Evolutionary conservation across 2,888 invertebrate genomes (phyloP), one percentile per base, ranked within the genome.

Genomic region (Encarsia formosa): DNA sequence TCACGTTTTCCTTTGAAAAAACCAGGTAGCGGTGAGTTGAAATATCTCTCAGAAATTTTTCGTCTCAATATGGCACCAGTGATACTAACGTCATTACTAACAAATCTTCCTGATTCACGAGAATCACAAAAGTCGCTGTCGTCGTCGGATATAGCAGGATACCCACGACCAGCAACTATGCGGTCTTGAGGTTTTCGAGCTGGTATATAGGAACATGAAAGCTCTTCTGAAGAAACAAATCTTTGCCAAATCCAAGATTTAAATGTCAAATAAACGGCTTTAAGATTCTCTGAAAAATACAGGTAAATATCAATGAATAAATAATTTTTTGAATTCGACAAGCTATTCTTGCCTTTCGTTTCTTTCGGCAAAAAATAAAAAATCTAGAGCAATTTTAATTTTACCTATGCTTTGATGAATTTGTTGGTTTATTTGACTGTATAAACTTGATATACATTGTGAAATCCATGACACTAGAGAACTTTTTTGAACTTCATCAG

Each of bases 181-280:
- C 63, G 65, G 6, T 69, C 67, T 1, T 52, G 64, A 34, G 48
- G 19, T 45, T 64, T 69, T 26, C 57, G 67, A 2, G 66, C 59
- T 1, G 69, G 59, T 6, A 65, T 31, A 47, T 73, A 73, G 1
- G 72, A 70, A 32, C 73, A 73, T 8, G 72, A 69, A 16, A 71
- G 58, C 24, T 70, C 65, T 49, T 73, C 73, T 8, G 60, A 59
- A 3, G 62, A 60, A 0, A 52, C 40, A 3, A 59, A 49, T 48
- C 56, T 63, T 13, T 50, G 55, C 15, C 55, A 61, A 23, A 56
- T 61, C 64, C 65, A 64, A 2, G 60, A 61, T 29, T 51, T 46
- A 11, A 58, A 41, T 13, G 63, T 61, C 15, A 57, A 59, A 11
- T 65, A 45, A 15, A 63, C 32, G 1, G 51, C 35, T 16, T 34